A percentile compares a stretch with the other conserved stretches of the same genome.
Conservation (phyloP, 2,888 invertebrate species). For the Drosophila vallismaia region DNA sequence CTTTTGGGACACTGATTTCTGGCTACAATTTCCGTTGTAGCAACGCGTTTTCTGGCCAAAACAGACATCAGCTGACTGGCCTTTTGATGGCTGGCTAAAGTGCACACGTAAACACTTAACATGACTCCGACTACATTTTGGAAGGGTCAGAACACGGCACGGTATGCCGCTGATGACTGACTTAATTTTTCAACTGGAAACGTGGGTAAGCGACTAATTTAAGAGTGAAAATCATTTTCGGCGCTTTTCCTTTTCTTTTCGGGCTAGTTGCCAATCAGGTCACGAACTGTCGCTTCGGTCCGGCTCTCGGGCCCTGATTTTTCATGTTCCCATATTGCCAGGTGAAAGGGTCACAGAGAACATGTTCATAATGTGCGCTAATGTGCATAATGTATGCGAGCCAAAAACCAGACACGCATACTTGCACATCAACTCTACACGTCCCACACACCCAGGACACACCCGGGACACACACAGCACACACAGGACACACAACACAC, state of each 20-base stretch:
- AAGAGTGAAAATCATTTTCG: slow-evolving; percentile 38
- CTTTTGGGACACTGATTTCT: slow-evolving; percentile 2
- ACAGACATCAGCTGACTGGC: slow-evolving; percentile 30
- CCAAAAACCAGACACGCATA: slow-evolving; percentile 64
- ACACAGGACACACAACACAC: slow-evolving; percentile 10
- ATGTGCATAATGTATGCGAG: slow-evolving; percentile 77
- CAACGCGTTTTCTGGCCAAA: slow-evolving; percentile 9
- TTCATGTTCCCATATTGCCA: slow-evolving; percentile 20
- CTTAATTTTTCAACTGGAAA: slow-evolving; percentile 61
- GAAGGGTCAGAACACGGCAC: slow-evolving; percentile 4
- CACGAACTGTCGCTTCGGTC: slow-evolving; percentile 54
- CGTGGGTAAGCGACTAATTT: slow-evolving; percentile 57
- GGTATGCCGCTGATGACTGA: slow-evolving; percentile 40
- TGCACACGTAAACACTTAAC: slow-evolving; percentile 78
- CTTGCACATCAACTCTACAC: slow-evolving; percentile 33
- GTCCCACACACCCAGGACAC: slow-evolving; percentile 9
- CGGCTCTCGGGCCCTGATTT: slow-evolving; percentile 42
- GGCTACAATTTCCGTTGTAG: neutral
- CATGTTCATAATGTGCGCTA: slow-evolving; percentile 77
- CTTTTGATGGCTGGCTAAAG: slow-evolving; percentile 59
- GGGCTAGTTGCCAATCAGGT: slow-evolving; percentile 71
- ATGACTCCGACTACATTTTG: neutral
- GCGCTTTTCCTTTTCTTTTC: neutral
- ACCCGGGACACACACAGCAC: slow-evolving; percentile 3
- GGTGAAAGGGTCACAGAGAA: slow-evolving; percentile 53